Percentiles rank a stretch among this genome's conserved stretches.
Conservation (phyloP, 2,888 invertebrate species). For the Caenorhabditis doughertyi region DNA sequence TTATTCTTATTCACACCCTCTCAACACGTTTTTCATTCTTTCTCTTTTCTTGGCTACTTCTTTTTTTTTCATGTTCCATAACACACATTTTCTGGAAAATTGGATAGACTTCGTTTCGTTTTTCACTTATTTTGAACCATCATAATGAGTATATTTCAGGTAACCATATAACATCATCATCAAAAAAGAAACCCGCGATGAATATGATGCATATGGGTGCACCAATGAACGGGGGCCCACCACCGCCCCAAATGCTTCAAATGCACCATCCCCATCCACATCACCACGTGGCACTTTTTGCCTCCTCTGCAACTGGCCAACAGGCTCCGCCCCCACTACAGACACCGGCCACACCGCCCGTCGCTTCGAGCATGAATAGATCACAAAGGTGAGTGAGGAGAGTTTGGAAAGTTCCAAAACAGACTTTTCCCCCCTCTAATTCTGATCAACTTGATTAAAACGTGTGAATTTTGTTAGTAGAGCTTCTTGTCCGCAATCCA, state of each 20-base stretch:
- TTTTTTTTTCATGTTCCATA: too few relatives aligned
- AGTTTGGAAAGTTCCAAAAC: background rate
- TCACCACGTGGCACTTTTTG: slow-evolving; percentile 52
- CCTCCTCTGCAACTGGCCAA: slow-evolving; percentile 10
- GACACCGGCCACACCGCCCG: slow-evolving; percentile 61
- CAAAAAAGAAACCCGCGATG: slow-evolving; percentile 48
- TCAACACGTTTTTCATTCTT: slow-evolving; percentile 2
- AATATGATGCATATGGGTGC: slow-evolving; percentile 74
- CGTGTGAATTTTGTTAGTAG: slow-evolving; percentile 55
- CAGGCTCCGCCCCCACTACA: slow-evolving; percentile 48
- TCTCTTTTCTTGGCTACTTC: background rate
- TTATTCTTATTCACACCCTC: slow-evolving; percentile 43
- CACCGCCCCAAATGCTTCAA: slow-evolving; percentile 52
- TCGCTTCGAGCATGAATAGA: slow-evolving; percentile 74
- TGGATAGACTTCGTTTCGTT: background rate
- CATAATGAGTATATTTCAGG: background rate
- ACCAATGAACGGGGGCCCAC: slow-evolving; percentile 68
- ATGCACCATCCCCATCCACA: slow-evolving; percentile 65
- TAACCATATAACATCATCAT: slow-evolving; percentile 13
- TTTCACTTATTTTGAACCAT: background rate
- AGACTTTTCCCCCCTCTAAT: background rate
- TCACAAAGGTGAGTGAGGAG: slow-evolving; percentile 70
- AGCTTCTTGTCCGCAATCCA: slow-evolving; percentile 64
- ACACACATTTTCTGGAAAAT: slow-evolving; percentile 6
- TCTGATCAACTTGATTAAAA: slow-evolving; percentile 9